A percentile compares a stretch with the other conserved stretches of the same genome.
phyloP scores from a whole-genome alignment of 2,888 invertebrate species.

The Lottia gigantea region DNA sequence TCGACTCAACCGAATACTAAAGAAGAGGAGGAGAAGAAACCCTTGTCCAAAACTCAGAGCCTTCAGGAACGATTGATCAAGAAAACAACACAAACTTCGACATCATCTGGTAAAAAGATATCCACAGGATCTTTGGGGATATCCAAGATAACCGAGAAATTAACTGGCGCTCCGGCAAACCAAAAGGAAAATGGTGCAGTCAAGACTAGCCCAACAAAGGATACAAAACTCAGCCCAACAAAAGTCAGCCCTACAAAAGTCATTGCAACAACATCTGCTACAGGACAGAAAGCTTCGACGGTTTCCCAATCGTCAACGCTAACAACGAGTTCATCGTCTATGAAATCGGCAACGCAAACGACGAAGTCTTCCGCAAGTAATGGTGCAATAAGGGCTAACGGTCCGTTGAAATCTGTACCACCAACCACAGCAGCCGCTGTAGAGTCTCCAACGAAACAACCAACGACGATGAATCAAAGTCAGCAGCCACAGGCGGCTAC shows the following conservation, averaged over 20 bases:
- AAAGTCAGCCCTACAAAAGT: too few species aligned
- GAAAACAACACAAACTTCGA: neutral
- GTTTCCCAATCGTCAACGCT: too few species aligned
- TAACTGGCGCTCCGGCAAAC: neutral
- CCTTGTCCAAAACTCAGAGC: neutral
- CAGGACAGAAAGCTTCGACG: too few species aligned
- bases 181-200: neutral
- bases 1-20: neutral
- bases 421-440: too few species aligned
- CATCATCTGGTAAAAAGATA: neutral
- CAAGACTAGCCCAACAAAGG: neutral
- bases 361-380: too few species aligned
- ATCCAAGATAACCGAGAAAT: neutral
- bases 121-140: neutral
- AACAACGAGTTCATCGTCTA: too few species aligned
- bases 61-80: neutral
- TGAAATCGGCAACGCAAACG: too few species aligned
- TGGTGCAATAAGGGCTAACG: too few species aligned
- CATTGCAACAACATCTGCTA: too few species aligned
- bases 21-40: neutral
- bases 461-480: neutral
- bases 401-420: too few species aligned
- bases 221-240: neutral
- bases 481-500: neutral
- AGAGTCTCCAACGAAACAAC: too few species aligned